phyloP scores from a whole-genome alignment of 1,140 invertebrate species.

The Drosophila seguyi region DNA sequence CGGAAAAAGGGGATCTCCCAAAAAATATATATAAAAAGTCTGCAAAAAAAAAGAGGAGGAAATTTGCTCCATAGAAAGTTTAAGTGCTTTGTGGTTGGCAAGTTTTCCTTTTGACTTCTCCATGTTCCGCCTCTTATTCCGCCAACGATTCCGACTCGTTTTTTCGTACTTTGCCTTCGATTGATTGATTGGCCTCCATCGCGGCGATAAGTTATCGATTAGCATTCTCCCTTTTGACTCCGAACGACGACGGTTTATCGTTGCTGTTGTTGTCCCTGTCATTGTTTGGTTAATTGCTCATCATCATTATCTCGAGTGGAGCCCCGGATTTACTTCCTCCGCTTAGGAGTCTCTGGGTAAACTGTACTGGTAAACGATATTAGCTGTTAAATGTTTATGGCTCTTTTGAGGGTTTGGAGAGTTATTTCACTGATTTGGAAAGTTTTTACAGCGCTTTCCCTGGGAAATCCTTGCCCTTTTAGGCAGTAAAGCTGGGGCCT shows the following conservation, averaged over 20 bases:
- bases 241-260: conserved; percentile 4
- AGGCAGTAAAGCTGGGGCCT: too few species aligned
- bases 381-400: conserved; percentile 22
- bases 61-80: conserved; percentile 72
- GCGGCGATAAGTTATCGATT: conserved; percentile 75
- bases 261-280: background rate
- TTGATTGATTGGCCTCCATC: conserved; percentile 70
- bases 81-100: conserved; percentile 74
- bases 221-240: conserved; percentile 43
- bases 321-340: conserved; percentile 18
- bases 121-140: conserved; percentile 18
- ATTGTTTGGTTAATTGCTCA: conserved; percentile 61
- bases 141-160: conserved; percentile 41
- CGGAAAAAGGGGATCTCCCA: conserved; percentile 1
- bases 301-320: conserved; percentile 34
- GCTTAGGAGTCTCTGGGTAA: background rate
- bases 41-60: background rate
- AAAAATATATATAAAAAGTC: conserved; percentile 20
- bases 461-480: too few species aligned
- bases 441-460: background rate
- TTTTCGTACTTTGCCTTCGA: conserved; percentile 30
- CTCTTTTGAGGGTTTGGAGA: too few species aligned
- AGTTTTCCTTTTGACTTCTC: conserved; percentile 40
- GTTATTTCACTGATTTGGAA: background rate
- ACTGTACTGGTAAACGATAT: conserved; percentile 19